These are phyloP conservation scores for Sisyra nigra DNA, from an alignment of 2,888 invertebrate genomes.

Conservation along the genomic window DNA sequence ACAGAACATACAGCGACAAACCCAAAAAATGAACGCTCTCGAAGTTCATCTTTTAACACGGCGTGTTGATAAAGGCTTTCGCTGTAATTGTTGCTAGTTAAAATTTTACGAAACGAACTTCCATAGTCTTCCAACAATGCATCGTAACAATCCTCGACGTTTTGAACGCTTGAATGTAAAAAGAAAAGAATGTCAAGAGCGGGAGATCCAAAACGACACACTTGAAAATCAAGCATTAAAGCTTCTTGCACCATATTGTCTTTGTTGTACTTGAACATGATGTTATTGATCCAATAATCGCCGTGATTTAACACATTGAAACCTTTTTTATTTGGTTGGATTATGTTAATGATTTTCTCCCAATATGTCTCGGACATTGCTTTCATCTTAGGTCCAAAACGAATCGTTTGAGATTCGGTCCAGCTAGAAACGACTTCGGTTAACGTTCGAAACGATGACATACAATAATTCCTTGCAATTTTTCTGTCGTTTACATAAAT, in stretches of 20 bases:
- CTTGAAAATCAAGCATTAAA: slow-evolving; percentile 6
- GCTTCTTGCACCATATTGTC: background rate
- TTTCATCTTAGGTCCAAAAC: slow-evolving; percentile 1
- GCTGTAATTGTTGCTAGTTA: background rate
- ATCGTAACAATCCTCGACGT: background rate
- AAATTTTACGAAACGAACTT: background rate
- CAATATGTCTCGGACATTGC: slow-evolving; percentile 1
- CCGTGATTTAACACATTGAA: slow-evolving; percentile 7
- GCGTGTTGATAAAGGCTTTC: background rate
- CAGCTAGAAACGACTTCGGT: background rate
- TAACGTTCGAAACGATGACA: slow-evolving; percentile 1
- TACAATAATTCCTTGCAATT: background rate
- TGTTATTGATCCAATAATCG: slow-evolving; percentile 8
- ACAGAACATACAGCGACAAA: slow-evolving; percentile 3
- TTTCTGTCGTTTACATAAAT: background rate
- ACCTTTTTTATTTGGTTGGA: background rate
- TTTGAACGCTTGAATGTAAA: slow-evolving; percentile 5
- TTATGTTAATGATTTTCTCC: background rate
- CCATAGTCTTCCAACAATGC: slow-evolving; percentile 1
- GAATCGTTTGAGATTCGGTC: background rate
- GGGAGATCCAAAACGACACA: slow-evolving; percentile 1
- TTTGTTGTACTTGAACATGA: slow-evolving; percentile 5
- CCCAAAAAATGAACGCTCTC: slow-evolving; percentile 5
- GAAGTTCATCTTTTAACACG: background rate
- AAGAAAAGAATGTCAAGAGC: slow-evolving; percentile 4